Conservation (phyloP, 2,888 invertebrate genomes). For the Danaus chrysippus region DNA sequence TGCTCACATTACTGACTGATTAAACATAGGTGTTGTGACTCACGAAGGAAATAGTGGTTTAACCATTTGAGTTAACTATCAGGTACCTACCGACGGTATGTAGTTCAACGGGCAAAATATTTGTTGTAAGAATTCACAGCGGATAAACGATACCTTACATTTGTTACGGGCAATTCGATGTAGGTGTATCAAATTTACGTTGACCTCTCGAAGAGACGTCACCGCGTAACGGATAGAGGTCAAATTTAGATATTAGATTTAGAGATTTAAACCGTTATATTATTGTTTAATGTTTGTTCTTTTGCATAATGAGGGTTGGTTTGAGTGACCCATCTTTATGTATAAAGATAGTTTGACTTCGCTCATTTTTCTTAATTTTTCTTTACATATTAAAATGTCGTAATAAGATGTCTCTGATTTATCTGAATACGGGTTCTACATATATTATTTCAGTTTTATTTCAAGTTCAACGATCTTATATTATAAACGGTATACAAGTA, state of each 20-base stretch:
- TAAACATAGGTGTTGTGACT: slow-evolving; percentile 21
- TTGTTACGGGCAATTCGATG: background rate
- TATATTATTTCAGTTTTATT: background rate
- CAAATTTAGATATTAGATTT: slow-evolving; percentile 4
- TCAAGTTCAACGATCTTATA: background rate
- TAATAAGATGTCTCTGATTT: slow-evolving; percentile 14
- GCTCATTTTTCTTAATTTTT: no score
- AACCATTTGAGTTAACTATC: background rate
- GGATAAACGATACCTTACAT: no score
- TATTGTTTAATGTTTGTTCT: background rate
- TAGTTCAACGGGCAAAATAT: no score
- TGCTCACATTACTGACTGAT: slow-evolving; percentile 23
- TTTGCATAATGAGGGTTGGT: no score
- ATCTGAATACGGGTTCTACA: slow-evolving; percentile 10
- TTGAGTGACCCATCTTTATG: no score
- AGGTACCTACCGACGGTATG: background rate
- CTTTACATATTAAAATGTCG: slow-evolving; percentile 16
- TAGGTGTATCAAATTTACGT: slow-evolving; percentile 1
- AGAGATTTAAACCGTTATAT: background rate
- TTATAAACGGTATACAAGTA: no score
- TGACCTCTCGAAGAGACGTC: slow-evolving; percentile 2
- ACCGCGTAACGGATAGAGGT: slow-evolving; percentile 1
- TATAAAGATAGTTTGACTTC: no score
- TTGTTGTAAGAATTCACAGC: no score
- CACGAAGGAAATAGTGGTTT: slow-evolving; percentile 4